These are phyloP conservation scores for Rousettus madagascariensis DNA, from an alignment of 2,797 vertebrate species.

Conservation along the genomic window DNA sequence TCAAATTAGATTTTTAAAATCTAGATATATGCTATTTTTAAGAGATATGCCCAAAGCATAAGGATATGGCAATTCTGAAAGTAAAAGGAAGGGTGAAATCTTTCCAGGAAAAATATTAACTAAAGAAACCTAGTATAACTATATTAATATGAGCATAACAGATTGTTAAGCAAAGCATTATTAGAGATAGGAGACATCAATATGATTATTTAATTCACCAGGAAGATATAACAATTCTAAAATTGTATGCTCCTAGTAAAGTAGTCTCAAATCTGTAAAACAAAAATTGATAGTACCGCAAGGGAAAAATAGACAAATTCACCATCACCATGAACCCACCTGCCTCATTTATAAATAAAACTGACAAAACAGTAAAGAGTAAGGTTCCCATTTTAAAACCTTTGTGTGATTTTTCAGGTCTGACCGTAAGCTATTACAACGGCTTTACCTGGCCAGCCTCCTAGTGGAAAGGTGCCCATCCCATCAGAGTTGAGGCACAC, in stretches of 20 bases:
- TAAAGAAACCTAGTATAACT: background rate
- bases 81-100: background rate
- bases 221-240: background rate
- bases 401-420: background rate
- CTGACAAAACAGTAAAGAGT: background rate
- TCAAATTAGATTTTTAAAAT: constrained; percentile 21
- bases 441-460: background rate
- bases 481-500: background rate
- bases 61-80: background rate
- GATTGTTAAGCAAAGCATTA: background rate
- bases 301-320: background rate
- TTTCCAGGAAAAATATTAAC: background rate
- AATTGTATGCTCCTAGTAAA: background rate
- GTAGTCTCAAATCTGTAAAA: background rate
- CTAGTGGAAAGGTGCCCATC: background rate
- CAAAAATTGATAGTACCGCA: background rate
- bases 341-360: background rate
- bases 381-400: background rate
- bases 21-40: background rate
- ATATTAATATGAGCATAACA: background rate
- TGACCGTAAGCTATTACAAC: background rate
- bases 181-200: background rate
- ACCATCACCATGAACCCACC: background rate
- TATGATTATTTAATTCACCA: background rate
- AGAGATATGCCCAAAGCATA: background rate